Evolutionary conservation across 2,113 vertebrate genomes (phyloP), one percentile per base, ranked within the genome.

Genomic region (Clarias batrachus): DNA sequence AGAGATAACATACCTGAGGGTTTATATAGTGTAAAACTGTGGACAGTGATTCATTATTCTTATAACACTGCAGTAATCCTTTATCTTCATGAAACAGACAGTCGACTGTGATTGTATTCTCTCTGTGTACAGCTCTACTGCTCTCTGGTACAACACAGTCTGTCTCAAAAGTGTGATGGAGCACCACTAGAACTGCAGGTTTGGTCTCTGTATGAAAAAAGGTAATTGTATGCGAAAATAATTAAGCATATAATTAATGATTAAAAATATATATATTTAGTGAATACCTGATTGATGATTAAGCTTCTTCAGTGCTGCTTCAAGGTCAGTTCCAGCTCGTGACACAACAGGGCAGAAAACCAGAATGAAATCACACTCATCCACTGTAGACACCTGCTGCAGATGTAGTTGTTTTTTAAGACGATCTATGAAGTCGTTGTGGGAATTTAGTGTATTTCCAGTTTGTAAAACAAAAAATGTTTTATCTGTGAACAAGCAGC

Each of bases 301-400:
- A 62, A 84, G 83, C 23, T 9, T 62, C 37, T n/a, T 54, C 21
- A 84, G 9, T 74, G 52, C 52, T 48, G 21, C 30, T 62, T 84
- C 68, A 62, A 48, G 59, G 68, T 84, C 70, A 74, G 83, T 73
- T 60, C 56, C 68, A 41, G 56, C 30, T 84, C 41, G 68, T 23
- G 56, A 62, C 5, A 74, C 68, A 60, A 84, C n/a, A 25, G 70
- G 54, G 7, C 63, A 83, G 52, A 83, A 83, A 33, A 16, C 27
- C 65, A 84, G 17, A 57, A 74, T 84, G 13, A 63, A 48, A 84
- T 84, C 57, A 62, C 83, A 27, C 17, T n/a, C 14, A 1, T 62
- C 13, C 33, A 27, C 33, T 27, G 4, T 10, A 84, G 5, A 0
- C 30, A 76, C 83, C 70, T 62, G 4, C 57, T 84, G 12, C 4